Percentiles rank a stretch among this genome's conserved stretches.
Conservation (phyloP, 1,140 invertebrate species). For the Brevipalpus yothersi region DNA sequence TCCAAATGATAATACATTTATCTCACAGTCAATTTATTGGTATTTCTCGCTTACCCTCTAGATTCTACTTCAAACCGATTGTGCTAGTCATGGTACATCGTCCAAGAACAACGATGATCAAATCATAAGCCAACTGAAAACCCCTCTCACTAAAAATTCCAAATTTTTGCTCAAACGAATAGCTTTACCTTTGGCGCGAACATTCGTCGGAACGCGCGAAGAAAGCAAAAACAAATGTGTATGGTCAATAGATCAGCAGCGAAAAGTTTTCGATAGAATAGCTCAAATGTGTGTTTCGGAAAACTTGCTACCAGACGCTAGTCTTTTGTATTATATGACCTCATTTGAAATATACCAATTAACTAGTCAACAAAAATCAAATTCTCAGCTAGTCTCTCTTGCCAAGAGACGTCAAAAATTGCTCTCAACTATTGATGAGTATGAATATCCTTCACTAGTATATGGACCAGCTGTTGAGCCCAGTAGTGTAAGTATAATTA, state of each 20-base stretch:
- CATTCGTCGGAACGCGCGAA: constrained; percentile 25
- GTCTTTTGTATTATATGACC: constrained; percentile 42
- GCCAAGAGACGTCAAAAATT: constrained; percentile 33
- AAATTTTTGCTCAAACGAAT: neutral
- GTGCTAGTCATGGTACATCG: no score
- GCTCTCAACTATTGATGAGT: constrained; percentile 26
- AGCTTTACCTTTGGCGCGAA: constrained; percentile 30
- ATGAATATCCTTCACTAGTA: constrained; percentile 36
- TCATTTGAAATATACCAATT: constrained; percentile 34
- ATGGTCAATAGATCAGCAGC: constrained; percentile 29
- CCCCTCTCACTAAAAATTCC: neutral
- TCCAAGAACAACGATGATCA: neutral
- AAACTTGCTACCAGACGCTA: constrained; percentile 33
- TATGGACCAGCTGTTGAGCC: constrained; percentile 20
- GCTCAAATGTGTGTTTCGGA: constrained; percentile 29
- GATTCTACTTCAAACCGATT: neutral
- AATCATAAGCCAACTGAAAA: neutral
- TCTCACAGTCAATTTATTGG: no score
- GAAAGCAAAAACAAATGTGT: constrained; percentile 12
- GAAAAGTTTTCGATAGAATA: constrained; percentile 31
- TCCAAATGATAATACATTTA: no score
- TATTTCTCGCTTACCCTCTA: no score
- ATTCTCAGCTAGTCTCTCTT: constrained; percentile 32
- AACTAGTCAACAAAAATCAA: constrained; percentile 21
- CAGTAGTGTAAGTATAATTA: neutral